Conservation (phyloP, 1,140 invertebrate genomes). For the Drosophila athabasca region DNA sequence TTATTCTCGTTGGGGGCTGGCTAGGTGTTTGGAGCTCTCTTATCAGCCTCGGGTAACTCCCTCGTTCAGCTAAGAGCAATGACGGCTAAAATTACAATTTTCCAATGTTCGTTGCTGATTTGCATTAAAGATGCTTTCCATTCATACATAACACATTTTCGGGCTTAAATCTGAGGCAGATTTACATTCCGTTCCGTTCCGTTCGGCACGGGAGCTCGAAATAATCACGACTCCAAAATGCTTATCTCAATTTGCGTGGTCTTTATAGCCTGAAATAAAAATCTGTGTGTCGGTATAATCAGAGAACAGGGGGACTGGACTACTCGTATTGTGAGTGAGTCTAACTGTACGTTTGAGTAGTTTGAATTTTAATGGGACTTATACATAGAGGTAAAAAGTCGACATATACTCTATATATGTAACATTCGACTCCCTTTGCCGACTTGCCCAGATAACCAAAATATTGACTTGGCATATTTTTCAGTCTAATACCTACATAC, state of each 20-base stretch:
- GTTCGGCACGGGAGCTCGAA: constrained; percentile 15
- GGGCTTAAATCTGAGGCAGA: neutral
- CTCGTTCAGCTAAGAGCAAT: constrained; percentile 57
- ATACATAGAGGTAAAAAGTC: constrained; percentile 5
- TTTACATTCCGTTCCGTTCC: constrained; percentile 3
- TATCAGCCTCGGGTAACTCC: constrained; percentile 18
- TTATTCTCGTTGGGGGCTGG: constrained; percentile 44
- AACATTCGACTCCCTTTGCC: neutral
- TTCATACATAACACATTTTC: neutral
- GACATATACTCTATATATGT: neutral
- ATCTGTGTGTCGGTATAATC: constrained; percentile 11
- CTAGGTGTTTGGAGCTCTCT: constrained; percentile 34
- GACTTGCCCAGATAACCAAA: constrained; percentile 13
- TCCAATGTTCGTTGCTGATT: constrained; percentile 29
- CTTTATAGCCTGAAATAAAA: constrained; percentile 42
- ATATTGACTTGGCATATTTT: constrained; percentile 8
- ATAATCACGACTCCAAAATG: constrained; percentile 10
- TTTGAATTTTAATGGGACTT: constrained; percentile 38
- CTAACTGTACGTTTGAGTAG: constrained; percentile 12
- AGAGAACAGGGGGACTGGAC: too few species aligned
- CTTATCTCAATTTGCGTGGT: constrained; percentile 31
- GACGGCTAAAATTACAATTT: constrained; percentile 53
- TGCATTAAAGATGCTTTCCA: neutral
- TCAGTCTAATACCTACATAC: too few species aligned
- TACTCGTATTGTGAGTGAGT: neutral